phyloP scores from a whole-genome alignment of 2,797 vertebrate species.

The Florisuga fusca region DNA sequence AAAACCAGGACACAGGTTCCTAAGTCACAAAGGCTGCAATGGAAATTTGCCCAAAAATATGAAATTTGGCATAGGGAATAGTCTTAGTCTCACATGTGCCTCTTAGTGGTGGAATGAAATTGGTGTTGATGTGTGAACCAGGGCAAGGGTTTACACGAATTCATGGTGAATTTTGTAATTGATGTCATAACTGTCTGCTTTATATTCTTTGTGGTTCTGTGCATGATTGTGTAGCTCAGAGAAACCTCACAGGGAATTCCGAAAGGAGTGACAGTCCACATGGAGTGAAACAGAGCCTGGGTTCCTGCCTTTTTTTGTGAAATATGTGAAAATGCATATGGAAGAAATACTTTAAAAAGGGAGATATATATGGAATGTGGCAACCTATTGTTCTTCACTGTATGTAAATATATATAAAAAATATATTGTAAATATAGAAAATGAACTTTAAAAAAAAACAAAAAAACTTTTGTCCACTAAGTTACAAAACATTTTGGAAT shows the following conservation, averaged over 20 bases:
- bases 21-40: background rate
- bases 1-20: background rate
- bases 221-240: background rate
- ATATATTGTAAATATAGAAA: background rate
- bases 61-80: background rate
- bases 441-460: background rate
- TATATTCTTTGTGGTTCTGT: conserved; percentile 26
- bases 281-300: background rate
- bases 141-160: background rate
- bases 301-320: background rate
- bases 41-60: background rate
- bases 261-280: background rate
- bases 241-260: background rate
- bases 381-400: background rate
- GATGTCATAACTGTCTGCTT: conserved; percentile 33
- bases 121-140: conserved; percentile 53
- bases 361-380: background rate
- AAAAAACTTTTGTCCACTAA: background rate
- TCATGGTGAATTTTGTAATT: conserved; percentile 38
- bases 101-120: background rate
- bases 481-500: background rate
- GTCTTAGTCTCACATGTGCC: background rate
- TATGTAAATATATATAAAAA: background rate
- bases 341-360: background rate
- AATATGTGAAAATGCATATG: background rate